Evolutionary conservation across 1,140 invertebrate genomes (phyloP).

Genomic region (Oreohelix idahoensis): DNA sequence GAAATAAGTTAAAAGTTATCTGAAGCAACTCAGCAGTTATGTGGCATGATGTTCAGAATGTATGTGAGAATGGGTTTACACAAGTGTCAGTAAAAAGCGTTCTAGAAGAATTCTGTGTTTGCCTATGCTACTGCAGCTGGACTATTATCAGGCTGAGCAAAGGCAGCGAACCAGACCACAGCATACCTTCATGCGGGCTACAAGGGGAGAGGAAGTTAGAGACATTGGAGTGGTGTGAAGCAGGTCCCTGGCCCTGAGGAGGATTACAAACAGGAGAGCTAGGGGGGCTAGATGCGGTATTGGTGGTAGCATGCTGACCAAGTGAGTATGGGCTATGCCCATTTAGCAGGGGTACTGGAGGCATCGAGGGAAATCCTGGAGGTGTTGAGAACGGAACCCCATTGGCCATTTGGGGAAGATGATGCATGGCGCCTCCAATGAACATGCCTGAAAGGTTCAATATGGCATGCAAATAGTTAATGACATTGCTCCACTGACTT

Average conservation of each 20-base stretch:
- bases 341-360: conserved; percentile 30
- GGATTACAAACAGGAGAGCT: conserved; percentile 10
- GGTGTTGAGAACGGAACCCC: neutral
- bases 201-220: neutral
- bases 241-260: conserved; percentile 32
- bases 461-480: neutral
- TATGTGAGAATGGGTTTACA: neutral
- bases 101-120: neutral
- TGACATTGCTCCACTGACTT: neutral
- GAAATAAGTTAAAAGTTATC: too few species aligned
- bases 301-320: conserved; percentile 32
- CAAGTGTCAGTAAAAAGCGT: neutral
- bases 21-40: too few species aligned
- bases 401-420: conserved; percentile 1
- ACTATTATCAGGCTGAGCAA: neutral
- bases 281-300: conserved; percentile 37
- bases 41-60: too few species aligned
- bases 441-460: conserved; percentile 24
- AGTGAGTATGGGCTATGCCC: neutral
- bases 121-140: neutral
- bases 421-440: conserved; percentile 15
- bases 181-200: conserved; percentile 18
- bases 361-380: conserved; percentile 36
- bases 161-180: neutral
- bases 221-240: neutral